Percentiles rank a stretch among this genome's conserved stretches.
phyloP scores from a whole-genome alignment of 2,113 vertebrate genomes.

The Ammodytes dubius region DNA sequence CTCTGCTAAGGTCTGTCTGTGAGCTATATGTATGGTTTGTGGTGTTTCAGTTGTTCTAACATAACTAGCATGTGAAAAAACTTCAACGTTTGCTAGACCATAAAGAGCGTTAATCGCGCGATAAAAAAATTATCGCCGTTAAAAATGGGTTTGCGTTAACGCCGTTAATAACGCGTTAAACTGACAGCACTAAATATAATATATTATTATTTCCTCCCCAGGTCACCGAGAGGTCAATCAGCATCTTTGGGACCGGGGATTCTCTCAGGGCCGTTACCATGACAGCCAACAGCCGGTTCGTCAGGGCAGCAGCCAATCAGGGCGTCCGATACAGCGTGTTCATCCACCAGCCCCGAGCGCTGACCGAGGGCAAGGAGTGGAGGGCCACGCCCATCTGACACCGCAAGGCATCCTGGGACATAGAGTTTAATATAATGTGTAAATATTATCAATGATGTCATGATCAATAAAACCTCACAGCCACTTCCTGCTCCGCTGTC shows the following conservation, averaged over 20 bases:
- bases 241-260: constrained; percentile 97
- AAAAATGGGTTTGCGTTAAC: too few relatives aligned
- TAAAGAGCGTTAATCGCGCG: too few relatives aligned
- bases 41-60: too few relatives aligned
- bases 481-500: constrained; percentile 8
- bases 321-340: constrained; percentile 96
- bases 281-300: constrained; percentile 97
- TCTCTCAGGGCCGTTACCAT: constrained; percentile 92
- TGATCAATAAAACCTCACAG: constrained; percentile 42
- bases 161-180: too few relatives aligned
- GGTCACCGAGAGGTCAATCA: constrained; percentile 78
- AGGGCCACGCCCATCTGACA: constrained; percentile 77
- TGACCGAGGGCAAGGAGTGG: constrained; percentile 96
- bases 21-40: too few relatives aligned
- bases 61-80: too few relatives aligned
- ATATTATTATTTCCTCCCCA: too few relatives aligned
- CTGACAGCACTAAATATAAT: too few relatives aligned
- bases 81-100: too few relatives aligned
- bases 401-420: constrained; percentile 12
- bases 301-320: constrained; percentile 95
- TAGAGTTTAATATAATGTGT: not conserved
- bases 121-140: too few relatives aligned
- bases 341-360: constrained; percentile 93
- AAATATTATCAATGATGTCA: not conserved
- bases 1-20: too few relatives aligned